Conservation (phyloP, 1,140 invertebrate species). For the Venustaconcha ellipsiformis region DNA sequence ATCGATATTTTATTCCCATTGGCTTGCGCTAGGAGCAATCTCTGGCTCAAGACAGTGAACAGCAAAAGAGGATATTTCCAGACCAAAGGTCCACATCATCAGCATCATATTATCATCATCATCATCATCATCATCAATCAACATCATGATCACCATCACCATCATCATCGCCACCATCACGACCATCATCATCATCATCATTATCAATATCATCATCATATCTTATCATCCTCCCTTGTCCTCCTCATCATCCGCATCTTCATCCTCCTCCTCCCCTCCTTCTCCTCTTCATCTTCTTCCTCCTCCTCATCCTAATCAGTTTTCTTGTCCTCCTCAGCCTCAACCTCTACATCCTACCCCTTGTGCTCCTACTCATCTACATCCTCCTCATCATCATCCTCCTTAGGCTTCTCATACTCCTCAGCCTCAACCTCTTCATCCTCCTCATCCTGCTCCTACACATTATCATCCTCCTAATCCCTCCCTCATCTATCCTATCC, state of each 20-base stretch:
- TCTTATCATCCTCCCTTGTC: background rate
- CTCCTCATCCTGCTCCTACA: background rate
- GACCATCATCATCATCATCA: constrained; percentile 4
- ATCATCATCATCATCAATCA: constrained; percentile 2
- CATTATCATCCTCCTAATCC: background rate
- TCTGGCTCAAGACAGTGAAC: too few relatives aligned
- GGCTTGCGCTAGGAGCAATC: background rate
- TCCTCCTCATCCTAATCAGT: background rate
- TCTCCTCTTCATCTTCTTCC: background rate
- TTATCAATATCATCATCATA: constrained; percentile 7
- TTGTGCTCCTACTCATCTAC: background rate
- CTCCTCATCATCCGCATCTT: background rate
- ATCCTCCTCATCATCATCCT: constrained; percentile 1
- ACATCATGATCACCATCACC: constrained; percentile 7
- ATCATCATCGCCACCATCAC: constrained; percentile 6
- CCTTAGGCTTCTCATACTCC: constrained; percentile 13
- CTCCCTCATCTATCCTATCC: constrained; percentile 10
- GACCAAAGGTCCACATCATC: background rate
- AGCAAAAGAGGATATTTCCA: too few relatives aligned
- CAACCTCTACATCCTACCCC: background rate
- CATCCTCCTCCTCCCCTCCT: too few relatives aligned
- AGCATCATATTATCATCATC: constrained; percentile 2
- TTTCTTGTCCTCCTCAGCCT: constrained; percentile 8
- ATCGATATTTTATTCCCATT: background rate
- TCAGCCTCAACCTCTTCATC: background rate